These are phyloP conservation scores for Gymnodraco acuticeps DNA, from an alignment of 2,797 vertebrate genomes.

Conservation along the genomic window DNA sequence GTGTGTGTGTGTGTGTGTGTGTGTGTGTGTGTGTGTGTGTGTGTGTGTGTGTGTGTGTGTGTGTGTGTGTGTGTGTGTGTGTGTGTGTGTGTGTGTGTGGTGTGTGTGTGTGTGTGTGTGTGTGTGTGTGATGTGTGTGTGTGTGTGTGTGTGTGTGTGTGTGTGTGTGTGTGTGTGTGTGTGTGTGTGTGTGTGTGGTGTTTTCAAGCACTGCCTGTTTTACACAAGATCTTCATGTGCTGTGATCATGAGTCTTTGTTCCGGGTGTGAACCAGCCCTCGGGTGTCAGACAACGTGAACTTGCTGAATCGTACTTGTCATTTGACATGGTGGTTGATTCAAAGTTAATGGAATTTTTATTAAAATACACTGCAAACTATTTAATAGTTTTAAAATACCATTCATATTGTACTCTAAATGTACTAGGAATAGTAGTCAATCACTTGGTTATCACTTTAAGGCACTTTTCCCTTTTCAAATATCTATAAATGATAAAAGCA, in stretches of 20 bases:
- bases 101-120: too few species aligned
- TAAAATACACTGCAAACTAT: constrained; percentile 25
- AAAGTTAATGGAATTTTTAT: neutral
- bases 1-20: too few species aligned
- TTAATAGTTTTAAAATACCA: constrained; percentile 30
- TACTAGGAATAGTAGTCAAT: too few species aligned
- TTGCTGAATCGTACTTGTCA: constrained; percentile 53
- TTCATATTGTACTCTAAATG: neutral
- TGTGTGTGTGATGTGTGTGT: too few species aligned
- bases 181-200: too few species aligned
- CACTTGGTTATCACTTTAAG: neutral
- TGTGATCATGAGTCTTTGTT: constrained; percentile 47
- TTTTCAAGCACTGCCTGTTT: constrained; percentile 24
- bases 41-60: too few species aligned
- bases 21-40: too few species aligned
- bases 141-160: too few species aligned
- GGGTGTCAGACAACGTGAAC: constrained; percentile 42
- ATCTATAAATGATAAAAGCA: neutral
- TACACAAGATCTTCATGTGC: constrained; percentile 53
- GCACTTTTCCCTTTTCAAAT: neutral
- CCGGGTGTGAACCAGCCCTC: constrained; percentile 32
- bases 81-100: too few species aligned
- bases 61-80: too few species aligned
- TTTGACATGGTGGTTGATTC: constrained; percentile 34
- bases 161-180: neutral